These are phyloP conservation scores for Heterohyrax brucei DNA, from an alignment of 2,797 vertebrate genomes.

Conservation along the genomic window DNA sequence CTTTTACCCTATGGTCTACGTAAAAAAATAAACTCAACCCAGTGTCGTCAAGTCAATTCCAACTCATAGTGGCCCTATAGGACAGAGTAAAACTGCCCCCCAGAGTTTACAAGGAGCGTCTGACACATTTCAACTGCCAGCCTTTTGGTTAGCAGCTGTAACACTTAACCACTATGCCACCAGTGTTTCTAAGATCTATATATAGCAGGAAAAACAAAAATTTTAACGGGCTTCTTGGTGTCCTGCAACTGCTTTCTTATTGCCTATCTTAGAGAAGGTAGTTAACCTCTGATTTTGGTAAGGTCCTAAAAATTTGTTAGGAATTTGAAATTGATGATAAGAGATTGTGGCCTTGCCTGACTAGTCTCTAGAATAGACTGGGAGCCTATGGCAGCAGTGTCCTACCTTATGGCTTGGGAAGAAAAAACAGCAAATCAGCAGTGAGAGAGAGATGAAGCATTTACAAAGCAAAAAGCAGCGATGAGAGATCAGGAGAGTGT, in stretches of 20 bases:
- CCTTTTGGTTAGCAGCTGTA: too few relatives aligned
- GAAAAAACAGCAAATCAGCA: neutral
- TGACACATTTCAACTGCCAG: too few relatives aligned
- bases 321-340: constrained; percentile 3
- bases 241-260: constrained; percentile 14
- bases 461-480: constrained; percentile 53
- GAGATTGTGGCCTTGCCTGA: constrained; percentile 27
- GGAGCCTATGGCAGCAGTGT: neutral
- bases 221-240: neutral
- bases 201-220: neutral
- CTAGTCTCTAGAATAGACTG: constrained; percentile 12
- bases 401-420: neutral
- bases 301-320: constrained; percentile 35
- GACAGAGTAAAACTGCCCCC: too few relatives aligned
- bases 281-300: constrained; percentile 10
- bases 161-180: too few relatives aligned
- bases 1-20: neutral
- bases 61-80: too few relatives aligned
- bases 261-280: neutral
- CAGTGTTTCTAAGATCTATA: neutral
- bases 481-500: neutral
- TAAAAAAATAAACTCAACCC: too few relatives aligned
- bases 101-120: too few relatives aligned
- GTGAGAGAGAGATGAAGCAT: constrained; percentile 23
- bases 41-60: too few relatives aligned